Evolutionary conservation across 2,113 vertebrate genomes (phyloP), one percentile per base, ranked within the genome.

Genomic region (Uria lomvia): DNA sequence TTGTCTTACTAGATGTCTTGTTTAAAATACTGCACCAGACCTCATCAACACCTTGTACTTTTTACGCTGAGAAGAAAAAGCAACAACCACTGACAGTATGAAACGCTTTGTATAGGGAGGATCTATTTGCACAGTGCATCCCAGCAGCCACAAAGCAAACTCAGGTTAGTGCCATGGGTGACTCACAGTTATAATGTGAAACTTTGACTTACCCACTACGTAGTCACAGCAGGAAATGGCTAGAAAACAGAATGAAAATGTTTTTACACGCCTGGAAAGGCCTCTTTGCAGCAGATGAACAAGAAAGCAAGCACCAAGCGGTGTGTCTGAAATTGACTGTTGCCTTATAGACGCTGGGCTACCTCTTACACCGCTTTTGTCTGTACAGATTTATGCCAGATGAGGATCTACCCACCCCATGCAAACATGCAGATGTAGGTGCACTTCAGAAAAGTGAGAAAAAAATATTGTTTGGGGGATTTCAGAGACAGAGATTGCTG

Each of bases 141-240:
- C 62, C 86, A 72, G n/a, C 86, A 78, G 85, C 94, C 21, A 7
- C 58, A 79, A 75, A 94, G 60, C 59, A 67, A 86, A 82, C 63
- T 68, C 47, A 34, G 42, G 75, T 65, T 93, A 91, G 73, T 91
- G 40, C n/a, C n/a, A 13, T 10, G 75, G 78, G 77, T 53, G 65
- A 13, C 74, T 93, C 83, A 78, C 34, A 55, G 86, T 84, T 85
- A 71, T 55, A 90, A 56, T 53, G 59, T 26, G 58, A 87, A 94
- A 77, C 45, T 96, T 91, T 36, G 30, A 98, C 98, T 98, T 98
- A 98, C 98, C 98, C 92, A 96, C 98, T 93, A 98, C 67, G 97
- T 96, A 98, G 97, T 98, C 98, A 97, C 94, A 98, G 96, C 96
- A 98, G 81, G 98, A 98, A 98, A 98, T 98, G 70, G 97, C 98